These are phyloP conservation scores for Peromyscus eremicus DNA, from an alignment of 2,797 vertebrate species.

Conservation along the genomic window DNA sequence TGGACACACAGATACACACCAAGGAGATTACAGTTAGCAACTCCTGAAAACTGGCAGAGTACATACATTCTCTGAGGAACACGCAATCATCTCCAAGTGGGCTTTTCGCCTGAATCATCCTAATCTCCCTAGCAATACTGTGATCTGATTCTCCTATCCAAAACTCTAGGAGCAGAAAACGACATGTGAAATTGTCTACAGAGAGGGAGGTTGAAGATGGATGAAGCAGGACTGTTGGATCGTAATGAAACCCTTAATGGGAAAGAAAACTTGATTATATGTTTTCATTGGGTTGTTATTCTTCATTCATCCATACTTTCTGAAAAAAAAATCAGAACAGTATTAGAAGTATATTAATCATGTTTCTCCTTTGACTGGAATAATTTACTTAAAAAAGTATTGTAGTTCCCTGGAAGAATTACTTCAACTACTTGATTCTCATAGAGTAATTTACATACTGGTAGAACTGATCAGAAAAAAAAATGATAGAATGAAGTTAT, in stretches of 20 bases:
- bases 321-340: background rate
- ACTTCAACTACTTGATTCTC: slow-evolving; percentile 65
- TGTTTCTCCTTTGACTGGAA: slow-evolving; percentile 24
- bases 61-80: background rate
- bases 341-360: slow-evolving; percentile 60
- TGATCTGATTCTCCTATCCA: background rate
- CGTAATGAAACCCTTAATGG: slow-evolving; percentile 59
- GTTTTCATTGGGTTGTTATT: background rate
- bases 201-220: slow-evolving; percentile 19
- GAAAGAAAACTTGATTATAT: slow-evolving; percentile 8
- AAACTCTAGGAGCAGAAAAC: background rate
- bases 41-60: background rate
- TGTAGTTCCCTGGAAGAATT: slow-evolving; percentile 64
- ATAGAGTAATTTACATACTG: slow-evolving; percentile 61
- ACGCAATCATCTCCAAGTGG: accelerated
- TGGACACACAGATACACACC: background rate
- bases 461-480: background rate
- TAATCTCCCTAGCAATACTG: background rate
- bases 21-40: background rate
- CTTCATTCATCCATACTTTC: slow-evolving; percentile 46
- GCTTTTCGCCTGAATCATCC: accelerated
- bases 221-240: background rate
- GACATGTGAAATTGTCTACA: background rate
- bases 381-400: slow-evolving; percentile 66
- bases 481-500: slow-evolving; percentile 35